Percentiles rank a stretch among this genome's conserved stretches.
These are phyloP conservation scores for Papilio glaucus DNA, from an alignment of 1,140 invertebrate species.

Conservation along the genomic window DNA sequence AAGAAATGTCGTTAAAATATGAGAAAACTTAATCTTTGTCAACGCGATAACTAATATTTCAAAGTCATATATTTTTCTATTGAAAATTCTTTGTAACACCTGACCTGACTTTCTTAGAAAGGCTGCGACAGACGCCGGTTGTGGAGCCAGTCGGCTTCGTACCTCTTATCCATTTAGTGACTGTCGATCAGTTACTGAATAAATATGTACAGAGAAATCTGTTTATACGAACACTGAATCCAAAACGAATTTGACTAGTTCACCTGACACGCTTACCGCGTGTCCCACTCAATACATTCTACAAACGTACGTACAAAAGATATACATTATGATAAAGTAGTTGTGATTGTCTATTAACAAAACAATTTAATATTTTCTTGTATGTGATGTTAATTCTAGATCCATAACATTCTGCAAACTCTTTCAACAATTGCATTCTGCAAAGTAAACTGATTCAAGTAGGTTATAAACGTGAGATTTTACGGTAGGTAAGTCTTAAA, in stretches of 20 bases:
- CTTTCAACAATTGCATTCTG: too few relatives aligned
- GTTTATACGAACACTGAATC: constrained; percentile 6
- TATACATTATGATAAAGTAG: not conserved
- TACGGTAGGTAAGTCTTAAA: too few relatives aligned
- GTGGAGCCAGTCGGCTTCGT: not conserved
- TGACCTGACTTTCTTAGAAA: constrained; percentile 6
- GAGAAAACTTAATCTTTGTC: not conserved
- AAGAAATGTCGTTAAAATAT: too few relatives aligned
- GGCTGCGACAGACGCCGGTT: not conserved
- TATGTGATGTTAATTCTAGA: too few relatives aligned
- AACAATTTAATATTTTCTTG: too few relatives aligned
- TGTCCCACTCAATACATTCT: constrained; percentile 12
- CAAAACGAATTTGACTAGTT: not conserved
- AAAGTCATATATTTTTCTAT: not conserved
- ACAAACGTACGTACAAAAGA: not conserved
- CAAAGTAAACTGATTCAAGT: too few relatives aligned
- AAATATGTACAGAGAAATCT: constrained; percentile 24
- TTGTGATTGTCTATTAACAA: not conserved
- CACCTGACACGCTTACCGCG: constrained; percentile 19
- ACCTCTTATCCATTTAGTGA: constrained; percentile 15
- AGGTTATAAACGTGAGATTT: too few relatives aligned
- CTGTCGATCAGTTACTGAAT: not conserved
- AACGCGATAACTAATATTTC: not conserved
- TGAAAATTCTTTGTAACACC: not conserved
- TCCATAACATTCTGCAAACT: too few relatives aligned